Evolutionary conservation across 2,888 invertebrate genomes (phyloP).

Genomic region (Perdita meconis): DNA sequence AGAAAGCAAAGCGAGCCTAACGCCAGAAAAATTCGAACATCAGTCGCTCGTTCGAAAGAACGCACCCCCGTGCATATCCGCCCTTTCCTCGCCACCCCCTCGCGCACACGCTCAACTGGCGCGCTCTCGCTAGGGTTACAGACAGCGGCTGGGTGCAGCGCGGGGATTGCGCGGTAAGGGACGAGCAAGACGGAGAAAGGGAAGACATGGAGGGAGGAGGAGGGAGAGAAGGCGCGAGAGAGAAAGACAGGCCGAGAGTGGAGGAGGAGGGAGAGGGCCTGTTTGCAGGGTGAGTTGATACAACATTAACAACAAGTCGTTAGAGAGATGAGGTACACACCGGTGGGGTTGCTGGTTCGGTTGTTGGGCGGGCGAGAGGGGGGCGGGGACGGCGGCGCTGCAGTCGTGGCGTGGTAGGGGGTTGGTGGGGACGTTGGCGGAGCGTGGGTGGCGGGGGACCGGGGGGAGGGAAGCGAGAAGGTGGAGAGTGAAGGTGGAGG

Average conservation of each 20-base stretch:
- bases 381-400: slow-evolving; percentile 58
- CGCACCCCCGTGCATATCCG: slow-evolving; percentile 18
- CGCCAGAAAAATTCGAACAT: slow-evolving; percentile 49
- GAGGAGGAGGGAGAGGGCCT: slow-evolving; percentile 57
- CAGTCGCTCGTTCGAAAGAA: slow-evolving; percentile 49
- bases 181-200: neutral
- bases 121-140: slow-evolving; percentile 33
- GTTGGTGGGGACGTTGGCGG: slow-evolving; percentile 61
- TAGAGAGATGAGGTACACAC: slow-evolving; percentile 79
- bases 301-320: slow-evolving; percentile 82
- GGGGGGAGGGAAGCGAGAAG: slow-evolving; percentile 43
- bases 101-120: slow-evolving; percentile 7
- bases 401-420: slow-evolving; percentile 37
- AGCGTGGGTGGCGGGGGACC: slow-evolving; percentile 49
- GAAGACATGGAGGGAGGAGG: neutral
- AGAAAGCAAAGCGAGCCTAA: slow-evolving; percentile 16
- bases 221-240: too few relatives aligned
- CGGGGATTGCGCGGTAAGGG: neutral
- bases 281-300: slow-evolving; percentile 80
- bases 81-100: neutral
- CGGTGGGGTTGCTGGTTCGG: slow-evolving; percentile 68
- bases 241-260: neutral
- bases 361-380: slow-evolving; percentile 55
- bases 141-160: slow-evolving; percentile 13
- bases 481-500: slow-evolving; percentile 67